phyloP scores from a whole-genome alignment of 2,888 invertebrate species.

The Petrolisthes cinctipes region DNA sequence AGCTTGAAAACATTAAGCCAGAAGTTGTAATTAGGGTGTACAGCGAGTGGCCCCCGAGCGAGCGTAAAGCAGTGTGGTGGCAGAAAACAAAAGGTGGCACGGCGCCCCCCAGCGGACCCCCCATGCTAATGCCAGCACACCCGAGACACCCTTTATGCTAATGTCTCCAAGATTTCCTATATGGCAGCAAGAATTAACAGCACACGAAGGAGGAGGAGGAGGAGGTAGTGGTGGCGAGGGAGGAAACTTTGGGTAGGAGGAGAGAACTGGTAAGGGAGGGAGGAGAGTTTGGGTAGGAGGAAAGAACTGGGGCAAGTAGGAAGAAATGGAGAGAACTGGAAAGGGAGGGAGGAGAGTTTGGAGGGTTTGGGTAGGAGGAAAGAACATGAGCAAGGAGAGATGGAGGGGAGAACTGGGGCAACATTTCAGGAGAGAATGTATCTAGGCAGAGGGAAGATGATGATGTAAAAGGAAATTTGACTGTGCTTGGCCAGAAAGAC shows the following conservation, averaged over 20 bases:
- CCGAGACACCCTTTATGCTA: slow-evolving; percentile 45
- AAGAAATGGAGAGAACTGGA: not conserved
- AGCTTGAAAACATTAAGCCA: too few relatives aligned
- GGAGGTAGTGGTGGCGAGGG: not conserved
- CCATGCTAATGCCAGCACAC: slow-evolving; percentile 41
- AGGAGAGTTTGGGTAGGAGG: not conserved
- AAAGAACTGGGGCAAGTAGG: not conserved
- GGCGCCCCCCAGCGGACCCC: slow-evolving; percentile 10
- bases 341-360: not conserved
- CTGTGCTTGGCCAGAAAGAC: too few relatives aligned
- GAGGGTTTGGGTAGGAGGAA: not conserved
- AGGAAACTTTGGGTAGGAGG: not conserved
- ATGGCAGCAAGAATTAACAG: slow-evolving; percentile 45
- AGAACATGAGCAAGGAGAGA: not conserved
- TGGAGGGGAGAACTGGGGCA: not conserved
- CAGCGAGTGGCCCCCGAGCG: not conserved
- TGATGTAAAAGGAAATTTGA: not conserved
- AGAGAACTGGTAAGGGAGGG: not conserved
- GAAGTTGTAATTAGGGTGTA: too few relatives aligned
- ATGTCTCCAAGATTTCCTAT: slow-evolving; percentile 38
- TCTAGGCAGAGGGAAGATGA: not conserved
- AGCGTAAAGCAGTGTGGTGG: not conserved
- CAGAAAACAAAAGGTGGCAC: not conserved
- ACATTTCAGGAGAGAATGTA: not conserved
- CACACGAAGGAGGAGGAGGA: slow-evolving; percentile 14